Evolutionary conservation across 2,797 vertebrate species (phyloP).

Genomic region (Sebastes hopkinsi): DNA sequence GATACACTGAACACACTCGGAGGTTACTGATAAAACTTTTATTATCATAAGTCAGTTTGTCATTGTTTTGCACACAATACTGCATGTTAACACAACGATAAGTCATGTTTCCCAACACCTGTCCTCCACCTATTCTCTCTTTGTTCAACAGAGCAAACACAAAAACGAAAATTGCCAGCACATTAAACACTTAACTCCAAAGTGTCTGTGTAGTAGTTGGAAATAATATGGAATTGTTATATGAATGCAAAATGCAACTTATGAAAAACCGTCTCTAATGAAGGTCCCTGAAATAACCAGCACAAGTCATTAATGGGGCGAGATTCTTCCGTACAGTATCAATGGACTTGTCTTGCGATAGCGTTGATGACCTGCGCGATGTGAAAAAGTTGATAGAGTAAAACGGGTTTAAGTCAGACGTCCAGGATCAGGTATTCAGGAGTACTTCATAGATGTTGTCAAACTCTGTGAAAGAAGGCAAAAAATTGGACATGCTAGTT

Average conservation of each 20-base stretch:
- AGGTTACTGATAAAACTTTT: slow-evolving; percentile 53
- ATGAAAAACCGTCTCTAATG: not conserved
- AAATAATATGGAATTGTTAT: not conserved
- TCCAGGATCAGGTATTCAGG: not conserved
- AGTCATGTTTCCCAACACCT: slow-evolving; percentile 46
- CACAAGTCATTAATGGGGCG: not conserved
- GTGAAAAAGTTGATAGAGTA: not conserved
- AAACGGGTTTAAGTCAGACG: not conserved
- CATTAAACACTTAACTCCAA: not conserved
- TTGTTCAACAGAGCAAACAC: not conserved
- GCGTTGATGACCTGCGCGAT: not conserved
- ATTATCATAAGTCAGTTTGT: slow-evolving; percentile 53
- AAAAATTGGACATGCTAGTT: not conserved
- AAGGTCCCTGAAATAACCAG: not conserved
- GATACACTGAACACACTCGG: not conserved
- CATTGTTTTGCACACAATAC: slow-evolving; percentile 64
- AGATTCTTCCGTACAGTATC: not conserved
- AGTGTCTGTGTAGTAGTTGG: not conserved
- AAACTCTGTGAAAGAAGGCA: not conserved
- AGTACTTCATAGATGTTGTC: not conserved
- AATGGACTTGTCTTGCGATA: not conserved
- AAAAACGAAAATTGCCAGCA: not conserved
- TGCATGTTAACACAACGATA: slow-evolving; percentile 62
- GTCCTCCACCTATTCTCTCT: slow-evolving; percentile 13
- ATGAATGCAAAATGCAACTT: not conserved